phyloP scores from a whole-genome alignment of 2,888 invertebrate genomes.

The Agriopis aurantiaria region DNA sequence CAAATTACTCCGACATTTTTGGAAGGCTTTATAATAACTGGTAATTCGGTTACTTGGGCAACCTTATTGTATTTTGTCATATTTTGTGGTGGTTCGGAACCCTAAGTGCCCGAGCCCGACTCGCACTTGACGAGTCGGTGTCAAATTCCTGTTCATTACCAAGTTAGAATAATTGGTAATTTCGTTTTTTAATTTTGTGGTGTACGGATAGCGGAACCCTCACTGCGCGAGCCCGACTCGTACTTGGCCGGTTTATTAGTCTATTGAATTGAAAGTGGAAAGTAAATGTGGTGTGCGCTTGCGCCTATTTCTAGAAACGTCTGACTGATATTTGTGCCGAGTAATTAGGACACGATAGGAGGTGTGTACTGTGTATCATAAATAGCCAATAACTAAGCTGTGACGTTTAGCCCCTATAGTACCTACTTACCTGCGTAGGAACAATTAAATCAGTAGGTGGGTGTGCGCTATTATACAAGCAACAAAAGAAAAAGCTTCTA shows the following conservation, averaged over 20 bases:
- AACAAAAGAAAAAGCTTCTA: constrained; percentile 5
- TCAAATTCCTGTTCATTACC: no score
- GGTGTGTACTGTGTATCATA: constrained; percentile 39
- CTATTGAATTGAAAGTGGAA: not conserved
- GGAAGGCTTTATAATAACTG: no score
- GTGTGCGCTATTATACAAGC: constrained; percentile 39
- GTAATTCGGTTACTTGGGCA: no score
- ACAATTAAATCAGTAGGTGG: constrained; percentile 25
- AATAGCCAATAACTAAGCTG: constrained; percentile 16
- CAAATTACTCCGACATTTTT: no score
- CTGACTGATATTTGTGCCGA: constrained; percentile 14
- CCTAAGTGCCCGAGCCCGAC: no score
- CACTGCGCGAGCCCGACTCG: no score
- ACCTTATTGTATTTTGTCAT: no score
- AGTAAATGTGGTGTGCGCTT: not conserved
- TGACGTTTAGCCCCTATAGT: constrained; percentile 9
- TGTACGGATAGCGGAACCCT: no score
- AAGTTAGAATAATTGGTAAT: no score
- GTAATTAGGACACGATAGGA: constrained; percentile 35
- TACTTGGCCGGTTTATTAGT: not conserved
- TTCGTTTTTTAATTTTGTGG: no score
- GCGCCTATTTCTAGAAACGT: constrained; percentile 20
- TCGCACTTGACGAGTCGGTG: no score
- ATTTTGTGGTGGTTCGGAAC: no score
- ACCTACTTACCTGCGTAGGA: not conserved